Percentiles rank a stretch among this genome's conserved stretches.
Conservation (phyloP, 2,797 vertebrate species). For the Gambusia yucatana region DNA sequence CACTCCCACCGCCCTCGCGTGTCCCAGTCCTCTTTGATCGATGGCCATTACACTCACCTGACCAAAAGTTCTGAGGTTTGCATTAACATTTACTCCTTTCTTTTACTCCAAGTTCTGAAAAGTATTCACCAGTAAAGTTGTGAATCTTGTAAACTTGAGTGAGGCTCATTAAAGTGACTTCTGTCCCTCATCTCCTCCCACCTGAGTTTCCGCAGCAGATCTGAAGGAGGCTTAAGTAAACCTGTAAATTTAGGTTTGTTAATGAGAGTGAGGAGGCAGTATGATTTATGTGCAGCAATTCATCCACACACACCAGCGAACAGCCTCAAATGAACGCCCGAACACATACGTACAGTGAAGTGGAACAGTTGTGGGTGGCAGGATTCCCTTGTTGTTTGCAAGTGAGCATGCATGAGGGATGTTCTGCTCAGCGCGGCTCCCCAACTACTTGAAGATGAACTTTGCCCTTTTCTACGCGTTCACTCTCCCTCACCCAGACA, state of each 20-base stretch:
- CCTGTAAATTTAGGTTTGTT: conserved; percentile 60
- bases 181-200: conserved; percentile 50
- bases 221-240: conserved; percentile 46
- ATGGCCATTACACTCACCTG: conserved; percentile 42
- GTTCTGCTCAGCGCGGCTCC: conserved; percentile 64
- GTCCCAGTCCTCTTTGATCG: conserved; percentile 51
- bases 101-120: conserved; percentile 15
- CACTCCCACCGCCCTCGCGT: conserved; percentile 40
- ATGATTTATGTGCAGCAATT: conserved; percentile 55
- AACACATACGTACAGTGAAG: conserved; percentile 62
- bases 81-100: conserved; percentile 23
- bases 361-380: conserved; percentile 80
- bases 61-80: conserved; percentile 22
- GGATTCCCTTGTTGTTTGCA: conserved; percentile 78
- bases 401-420: conserved; percentile 58
- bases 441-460: conserved; percentile 68
- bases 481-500: conserved; percentile 64
- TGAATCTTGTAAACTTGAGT: conserved; percentile 45
- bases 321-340: conserved; percentile 51
- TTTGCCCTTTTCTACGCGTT: conserved; percentile 73
- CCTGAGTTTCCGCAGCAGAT: conserved; percentile 58
- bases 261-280: conserved; percentile 52
- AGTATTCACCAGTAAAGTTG: conserved; percentile 7
- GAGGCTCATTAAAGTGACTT: conserved; percentile 40
- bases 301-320: conserved; percentile 42